Evolutionary conservation across 2,888 invertebrate species (phyloP).

Genomic region (Cheilosia impressa): DNA sequence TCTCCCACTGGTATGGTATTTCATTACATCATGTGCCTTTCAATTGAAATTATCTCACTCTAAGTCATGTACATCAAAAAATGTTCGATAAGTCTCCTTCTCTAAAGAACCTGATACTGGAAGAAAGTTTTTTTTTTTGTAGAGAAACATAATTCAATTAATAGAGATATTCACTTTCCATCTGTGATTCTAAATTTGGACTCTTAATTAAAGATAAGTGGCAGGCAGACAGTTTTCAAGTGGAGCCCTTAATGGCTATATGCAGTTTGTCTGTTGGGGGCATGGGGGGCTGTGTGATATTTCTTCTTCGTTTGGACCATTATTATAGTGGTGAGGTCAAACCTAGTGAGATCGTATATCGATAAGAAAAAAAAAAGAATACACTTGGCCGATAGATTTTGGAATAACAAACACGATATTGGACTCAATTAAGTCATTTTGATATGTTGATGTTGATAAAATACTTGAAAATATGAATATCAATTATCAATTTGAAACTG

Average conservation of each 20-base stretch:
- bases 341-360: slow-evolving; percentile 52
- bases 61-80: slow-evolving; percentile 8
- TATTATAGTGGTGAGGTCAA: slow-evolving; percentile 33
- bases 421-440: slow-evolving; percentile 35
- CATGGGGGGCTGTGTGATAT: neutral
- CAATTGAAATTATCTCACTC: slow-evolving; percentile 39
- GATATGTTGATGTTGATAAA: slow-evolving; percentile 22
- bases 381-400: slow-evolving; percentile 25
- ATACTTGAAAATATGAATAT: slow-evolving; percentile 14
- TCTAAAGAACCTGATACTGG: slow-evolving; percentile 2
- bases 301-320: slow-evolving; percentile 3
- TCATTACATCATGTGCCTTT: slow-evolving; percentile 41
- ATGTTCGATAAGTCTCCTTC: slow-evolving; percentile 4
- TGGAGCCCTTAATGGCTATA: slow-evolving; percentile 43
- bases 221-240: slow-evolving; percentile 54
- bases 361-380: slow-evolving; percentile 16
- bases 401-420: slow-evolving; percentile 11
- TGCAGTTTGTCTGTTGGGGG: neutral
- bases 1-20: slow-evolving; percentile 30
- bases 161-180: slow-evolving; percentile 23
- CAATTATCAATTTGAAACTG: slow-evolving; percentile 18
- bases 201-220: slow-evolving; percentile 67
- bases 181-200: slow-evolving; percentile 46
- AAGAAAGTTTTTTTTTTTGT: slow-evolving; percentile 1
- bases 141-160: slow-evolving; percentile 46